Conservation (phyloP, 2,113 vertebrate species). For the Leptosomus discolor region DNA sequence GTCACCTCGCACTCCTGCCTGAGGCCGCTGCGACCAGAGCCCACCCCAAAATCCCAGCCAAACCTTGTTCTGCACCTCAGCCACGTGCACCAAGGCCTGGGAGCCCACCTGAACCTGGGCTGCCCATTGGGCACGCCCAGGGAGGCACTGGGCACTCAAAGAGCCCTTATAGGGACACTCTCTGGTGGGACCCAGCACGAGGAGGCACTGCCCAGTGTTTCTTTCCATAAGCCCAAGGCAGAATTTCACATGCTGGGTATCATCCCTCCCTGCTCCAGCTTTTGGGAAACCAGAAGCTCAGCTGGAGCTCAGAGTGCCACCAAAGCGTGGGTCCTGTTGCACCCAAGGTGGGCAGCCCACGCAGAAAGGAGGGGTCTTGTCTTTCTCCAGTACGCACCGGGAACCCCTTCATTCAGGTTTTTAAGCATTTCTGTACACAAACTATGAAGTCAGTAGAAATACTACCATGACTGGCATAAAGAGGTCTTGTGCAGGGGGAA, state of each 20-base stretch:
- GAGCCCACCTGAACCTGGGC: no score
- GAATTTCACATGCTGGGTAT: neutral
- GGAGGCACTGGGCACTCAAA: rapidly evolving
- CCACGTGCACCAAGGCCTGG: no score
- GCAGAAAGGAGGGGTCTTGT: neutral
- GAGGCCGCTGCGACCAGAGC: no score
- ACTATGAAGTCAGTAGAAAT: neutral
- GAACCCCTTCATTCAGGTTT: neutral
- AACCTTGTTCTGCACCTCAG: no score
- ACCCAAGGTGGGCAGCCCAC: no score
- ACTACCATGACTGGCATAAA: neutral
- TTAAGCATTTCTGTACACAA: neutral
- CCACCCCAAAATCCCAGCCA: no score
- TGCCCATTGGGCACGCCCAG: no score
- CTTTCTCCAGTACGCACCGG: neutral
- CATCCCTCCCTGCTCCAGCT: neutral
- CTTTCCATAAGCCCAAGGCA: neutral
- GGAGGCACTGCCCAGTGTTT: no score
- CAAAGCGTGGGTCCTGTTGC: neutral
- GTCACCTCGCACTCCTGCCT: no score
- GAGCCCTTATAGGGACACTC: neutral
- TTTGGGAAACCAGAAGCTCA: neutral
- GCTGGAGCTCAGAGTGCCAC: neutral
- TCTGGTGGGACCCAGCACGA: neutral
- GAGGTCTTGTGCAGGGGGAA: rapidly evolving